Evolutionary conservation across 2,113 vertebrate genomes (phyloP).

Genomic region (Polypterus senegalus): DNA sequence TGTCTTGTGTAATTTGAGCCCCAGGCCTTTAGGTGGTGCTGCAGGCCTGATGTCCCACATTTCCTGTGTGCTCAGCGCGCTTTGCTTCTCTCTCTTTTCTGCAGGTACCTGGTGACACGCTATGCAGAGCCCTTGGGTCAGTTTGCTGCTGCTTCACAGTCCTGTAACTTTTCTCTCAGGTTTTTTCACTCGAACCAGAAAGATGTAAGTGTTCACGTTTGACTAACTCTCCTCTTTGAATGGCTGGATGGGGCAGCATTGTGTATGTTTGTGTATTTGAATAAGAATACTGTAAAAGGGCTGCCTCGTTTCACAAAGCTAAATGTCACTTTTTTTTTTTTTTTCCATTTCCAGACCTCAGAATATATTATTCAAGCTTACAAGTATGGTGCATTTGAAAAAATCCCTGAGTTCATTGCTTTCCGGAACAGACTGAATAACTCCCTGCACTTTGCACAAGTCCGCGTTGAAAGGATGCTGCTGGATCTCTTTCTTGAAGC

Average conservation of each 20-base stretch:
- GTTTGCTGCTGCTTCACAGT: constrained; percentile 86
- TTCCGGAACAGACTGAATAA: constrained; percentile 90
- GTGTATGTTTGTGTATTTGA: too few species aligned
- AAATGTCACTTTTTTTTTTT: constrained; percentile 20
- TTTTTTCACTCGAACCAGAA: constrained; percentile 99
- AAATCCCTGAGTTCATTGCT: constrained; percentile 96
- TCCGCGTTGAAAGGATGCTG: constrained; percentile 89
- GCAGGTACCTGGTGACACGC: constrained; percentile 85
- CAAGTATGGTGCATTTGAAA: constrained; percentile 97
- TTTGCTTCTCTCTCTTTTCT: constrained; percentile 19
- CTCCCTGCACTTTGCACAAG: constrained; percentile 94
- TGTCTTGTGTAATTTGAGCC: too few species aligned
- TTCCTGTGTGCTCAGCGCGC: background rate
- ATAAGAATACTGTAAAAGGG: too few species aligned
- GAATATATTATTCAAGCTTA: constrained; percentile 99
- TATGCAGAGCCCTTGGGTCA: constrained; percentile 84
- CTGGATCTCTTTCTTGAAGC: constrained; percentile 91
- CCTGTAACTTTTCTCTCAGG: constrained; percentile 96
- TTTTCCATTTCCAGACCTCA: constrained; percentile 73
- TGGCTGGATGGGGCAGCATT: constrained; percentile 13
- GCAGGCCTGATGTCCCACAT: too few species aligned
- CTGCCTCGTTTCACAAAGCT: too few species aligned
- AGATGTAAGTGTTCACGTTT: constrained; percentile 74
- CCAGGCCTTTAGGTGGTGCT: too few species aligned
- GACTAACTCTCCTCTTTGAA: constrained; percentile 7